phyloP scores from a whole-genome alignment of 23 tunicate species.

The Halocynthia aurantium region DNA sequence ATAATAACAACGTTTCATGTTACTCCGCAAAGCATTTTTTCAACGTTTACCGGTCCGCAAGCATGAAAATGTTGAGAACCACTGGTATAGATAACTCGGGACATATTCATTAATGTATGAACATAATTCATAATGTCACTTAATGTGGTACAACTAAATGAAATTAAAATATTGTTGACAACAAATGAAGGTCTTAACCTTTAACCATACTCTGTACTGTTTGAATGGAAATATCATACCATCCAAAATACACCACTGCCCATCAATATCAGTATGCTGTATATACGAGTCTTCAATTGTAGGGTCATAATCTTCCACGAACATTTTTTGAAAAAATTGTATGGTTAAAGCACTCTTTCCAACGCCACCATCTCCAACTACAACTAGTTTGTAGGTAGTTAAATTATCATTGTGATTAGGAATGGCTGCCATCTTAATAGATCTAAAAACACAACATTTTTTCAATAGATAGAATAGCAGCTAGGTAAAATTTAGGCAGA shows the following conservation, averaged over 20 bases:
- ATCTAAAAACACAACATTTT: background rate
- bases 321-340: constrained; percentile 96
- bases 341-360: constrained; percentile 93
- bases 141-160: too few relatives aligned
- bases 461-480: too few relatives aligned
- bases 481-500: too few relatives aligned
- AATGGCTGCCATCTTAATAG: constrained; percentile 63
- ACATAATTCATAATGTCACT: background rate
- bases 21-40: too few relatives aligned
- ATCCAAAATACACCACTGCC: constrained; percentile 91
- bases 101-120: background rate
- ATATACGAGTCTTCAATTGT: constrained; percentile 95
- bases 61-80: background rate
- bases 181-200: too few relatives aligned
- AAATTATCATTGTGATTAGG: constrained; percentile 94
- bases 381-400: constrained; percentile 91
- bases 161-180: too few relatives aligned
- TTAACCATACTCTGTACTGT: too few relatives aligned
- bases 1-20: too few relatives aligned
- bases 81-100: background rate
- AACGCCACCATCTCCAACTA: constrained; percentile 98
- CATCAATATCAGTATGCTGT: constrained; percentile 96
- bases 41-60: too few relatives aligned
- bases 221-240: constrained; percentile 2
- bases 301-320: constrained; percentile 97